A percentile compares a stretch with the other conserved stretches of the same genome.
Evolutionary conservation across 2,113 vertebrate species (phyloP).

Genomic region (Ariopsis seemanni): DNA sequence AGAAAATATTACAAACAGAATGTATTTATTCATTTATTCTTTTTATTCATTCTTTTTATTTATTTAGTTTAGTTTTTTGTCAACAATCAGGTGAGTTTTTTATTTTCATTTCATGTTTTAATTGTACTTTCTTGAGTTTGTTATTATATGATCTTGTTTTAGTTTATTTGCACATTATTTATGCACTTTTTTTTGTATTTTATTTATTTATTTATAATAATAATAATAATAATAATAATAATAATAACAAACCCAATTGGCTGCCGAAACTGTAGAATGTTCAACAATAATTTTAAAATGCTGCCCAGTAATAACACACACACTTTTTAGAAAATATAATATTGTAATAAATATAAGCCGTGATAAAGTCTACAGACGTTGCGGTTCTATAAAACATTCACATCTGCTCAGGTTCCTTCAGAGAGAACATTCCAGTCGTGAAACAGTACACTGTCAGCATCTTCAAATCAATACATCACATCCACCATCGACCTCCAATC

Average conservation of each 20-base stretch:
- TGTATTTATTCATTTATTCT: too few species aligned
- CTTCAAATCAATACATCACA: background rate
- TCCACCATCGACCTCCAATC: background rate
- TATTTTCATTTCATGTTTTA: background rate
- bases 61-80: too few species aligned
- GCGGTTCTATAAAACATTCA: background rate
- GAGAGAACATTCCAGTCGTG: background rate
- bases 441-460: background rate
- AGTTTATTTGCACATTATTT: background rate
- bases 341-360: background rate
- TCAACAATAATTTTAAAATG: background rate
- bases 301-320: background rate
- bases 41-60: too few species aligned
- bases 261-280: background rate
- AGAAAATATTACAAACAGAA: too few species aligned
- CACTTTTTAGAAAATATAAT: background rate
- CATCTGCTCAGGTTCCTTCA: background rate
- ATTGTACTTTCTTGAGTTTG: background rate
- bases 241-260: too few species aligned
- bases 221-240: too few species aligned
- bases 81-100: background rate
- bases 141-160: background rate
- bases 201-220: too few species aligned
- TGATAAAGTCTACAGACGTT: background rate
- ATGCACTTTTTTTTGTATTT: background rate